Base-by-base conservation (phyloP, 2,797 vertebrate genomes). In the Fistularia tabacaria region DNA sequence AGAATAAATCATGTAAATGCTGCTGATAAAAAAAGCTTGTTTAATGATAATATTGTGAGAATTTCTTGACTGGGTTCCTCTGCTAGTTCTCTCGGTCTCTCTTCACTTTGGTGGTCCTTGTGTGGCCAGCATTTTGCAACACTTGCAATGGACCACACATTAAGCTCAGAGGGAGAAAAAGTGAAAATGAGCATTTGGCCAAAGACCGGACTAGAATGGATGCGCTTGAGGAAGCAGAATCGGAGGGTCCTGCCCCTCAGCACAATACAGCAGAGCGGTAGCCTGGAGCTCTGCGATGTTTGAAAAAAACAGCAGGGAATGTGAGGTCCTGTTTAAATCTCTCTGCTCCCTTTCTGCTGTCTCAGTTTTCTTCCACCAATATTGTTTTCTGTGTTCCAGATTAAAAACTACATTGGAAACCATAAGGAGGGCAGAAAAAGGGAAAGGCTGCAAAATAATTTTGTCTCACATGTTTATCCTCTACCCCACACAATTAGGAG, bases 191-290 rank as follows among this genome's bases (percentile, higher is more conserved):
- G 76, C 71, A 73, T 63, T 37, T 59, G 86, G 79, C 85, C 85
- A 87, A 82, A 85, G 86, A 79, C 74, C 76, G 70, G 80, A 85
- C 79, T 74, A 71, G 66, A 63, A 77, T 69, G 79, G 81, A 86
- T 88, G 84, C 84, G 86, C 84, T 89, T 79, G 80, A 80, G 86
- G 87, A 85, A 88, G 85, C 81, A 82, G 77, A 85, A 82, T 73
- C 15, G 45, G 80, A 51, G 67, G 69, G 57, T 71, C 68, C 60
- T 73, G 64, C 65, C 73, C 64, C 74, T 68, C 46, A 48, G 63
- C 81, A 73, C 63, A 69, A 74, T 57, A n/a, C 56, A 62, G 69
- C 59, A 43, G 49, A 49, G 11, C 1, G 14, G 15, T 7, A 14
- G 4, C 47, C 36, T 46, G 10, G 43, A 60, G 48, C 61, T 54